These are phyloP conservation scores for Corythoichthys haematopterus DNA, from an alignment of 2,113 vertebrate species.

Conservation along the genomic window DNA sequence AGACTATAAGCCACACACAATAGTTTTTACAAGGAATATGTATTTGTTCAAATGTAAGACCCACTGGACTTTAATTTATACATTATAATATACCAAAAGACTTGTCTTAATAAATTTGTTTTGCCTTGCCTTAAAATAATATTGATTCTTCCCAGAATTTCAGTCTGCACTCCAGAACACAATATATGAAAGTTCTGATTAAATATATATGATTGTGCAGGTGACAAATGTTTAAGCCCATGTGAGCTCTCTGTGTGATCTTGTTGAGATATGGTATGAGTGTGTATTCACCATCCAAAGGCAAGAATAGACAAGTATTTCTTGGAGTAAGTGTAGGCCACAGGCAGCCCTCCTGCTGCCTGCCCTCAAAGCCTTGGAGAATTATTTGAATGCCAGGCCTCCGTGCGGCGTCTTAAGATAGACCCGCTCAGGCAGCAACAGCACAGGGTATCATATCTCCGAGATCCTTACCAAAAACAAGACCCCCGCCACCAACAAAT, in stretches of 20 bases:
- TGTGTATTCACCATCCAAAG: conserved; percentile 47
- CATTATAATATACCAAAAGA: no score
- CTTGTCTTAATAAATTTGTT: no score
- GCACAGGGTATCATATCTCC: conserved; percentile 67
- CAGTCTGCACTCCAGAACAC: not conserved
- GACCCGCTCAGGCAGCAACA: conserved; percentile 69
- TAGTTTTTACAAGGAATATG: no score
- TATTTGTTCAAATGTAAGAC: no score
- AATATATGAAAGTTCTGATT: not conserved
- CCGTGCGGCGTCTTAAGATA: conserved; percentile 75
- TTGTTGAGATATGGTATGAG: conserved; percentile 8
- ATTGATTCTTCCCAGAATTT: not conserved
- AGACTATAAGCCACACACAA: no score
- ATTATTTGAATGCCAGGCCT: conserved; percentile 69
- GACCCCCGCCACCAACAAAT: conserved; percentile 50
- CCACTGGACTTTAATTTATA: no score
- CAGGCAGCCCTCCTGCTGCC: conserved; percentile 52
- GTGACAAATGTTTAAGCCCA: conserved; percentile 1
- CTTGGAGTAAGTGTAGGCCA: conserved; percentile 58
- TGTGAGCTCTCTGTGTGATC: not conserved
- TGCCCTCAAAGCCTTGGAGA: conserved; percentile 63
- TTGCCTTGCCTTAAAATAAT: no score
- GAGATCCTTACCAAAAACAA: conserved; percentile 67
- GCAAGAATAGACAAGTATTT: conserved; percentile 56
- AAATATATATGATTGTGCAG: not conserved